A percentile compares a stretch with the other conserved stretches of the same genome.
These are phyloP conservation scores for Phrynosoma blainvillii DNA, from an alignment of 2,113 vertebrate genomes.

Conservation along the genomic window DNA sequence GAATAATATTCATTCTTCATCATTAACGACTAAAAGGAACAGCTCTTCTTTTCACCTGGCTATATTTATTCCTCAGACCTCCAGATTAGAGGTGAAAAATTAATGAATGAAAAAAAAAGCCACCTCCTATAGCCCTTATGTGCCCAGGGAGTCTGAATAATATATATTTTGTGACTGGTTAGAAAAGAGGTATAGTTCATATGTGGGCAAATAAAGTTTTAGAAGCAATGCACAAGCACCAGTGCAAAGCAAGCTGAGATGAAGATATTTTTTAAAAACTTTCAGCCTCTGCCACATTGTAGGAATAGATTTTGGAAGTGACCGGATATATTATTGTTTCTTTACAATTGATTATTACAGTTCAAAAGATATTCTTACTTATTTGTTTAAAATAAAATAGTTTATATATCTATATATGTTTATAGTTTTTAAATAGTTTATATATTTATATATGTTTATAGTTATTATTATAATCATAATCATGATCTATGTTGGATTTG, in stretches of 20 bases:
- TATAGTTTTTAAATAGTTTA: too few species aligned
- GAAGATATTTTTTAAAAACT: too few species aligned
- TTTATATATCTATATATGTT: too few species aligned
- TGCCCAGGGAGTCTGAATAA: background rate
- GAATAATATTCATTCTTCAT: background rate
- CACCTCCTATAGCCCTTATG: background rate
- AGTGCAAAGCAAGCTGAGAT: background rate
- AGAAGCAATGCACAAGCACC: background rate
- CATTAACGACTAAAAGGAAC: background rate
- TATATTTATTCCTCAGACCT: background rate
- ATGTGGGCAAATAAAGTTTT: background rate
- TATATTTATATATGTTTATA: too few species aligned
- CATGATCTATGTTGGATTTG: too few species aligned
- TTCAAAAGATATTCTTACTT: too few species aligned
- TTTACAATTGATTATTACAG: too few species aligned
- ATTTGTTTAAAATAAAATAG: too few species aligned
- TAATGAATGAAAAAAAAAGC: background rate
- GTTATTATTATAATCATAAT: too few species aligned
- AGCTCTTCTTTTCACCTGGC: conserved; percentile 7
- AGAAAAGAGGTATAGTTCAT: background rate
- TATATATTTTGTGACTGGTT: background rate
- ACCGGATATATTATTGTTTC: too few species aligned
- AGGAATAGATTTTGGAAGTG: background rate
- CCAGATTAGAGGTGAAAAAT: conserved; percentile 8
- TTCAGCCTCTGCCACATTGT: too few species aligned